Percentiles rank a stretch among this genome's conserved stretches.
Conservation (phyloP, 2,113 vertebrate genomes). For the Callocephalon fimbriatum region DNA sequence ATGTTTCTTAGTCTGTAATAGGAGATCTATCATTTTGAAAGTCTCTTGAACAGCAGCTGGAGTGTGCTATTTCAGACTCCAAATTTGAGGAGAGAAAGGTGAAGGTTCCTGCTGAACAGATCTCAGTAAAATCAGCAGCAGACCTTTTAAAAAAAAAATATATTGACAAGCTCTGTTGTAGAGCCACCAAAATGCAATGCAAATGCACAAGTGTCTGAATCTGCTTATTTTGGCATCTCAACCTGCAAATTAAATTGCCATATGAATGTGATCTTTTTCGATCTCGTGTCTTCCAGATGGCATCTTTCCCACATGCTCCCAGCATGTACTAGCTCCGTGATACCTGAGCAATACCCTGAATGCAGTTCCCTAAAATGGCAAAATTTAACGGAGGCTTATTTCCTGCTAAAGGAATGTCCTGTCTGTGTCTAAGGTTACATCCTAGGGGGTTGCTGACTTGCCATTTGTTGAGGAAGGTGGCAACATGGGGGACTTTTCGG, state of each 20-base stretch:
- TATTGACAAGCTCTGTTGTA: neutral
- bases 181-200: neutral
- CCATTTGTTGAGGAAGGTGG: neutral
- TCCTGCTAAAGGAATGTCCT: neutral
- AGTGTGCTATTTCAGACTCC: neutral
- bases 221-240: neutral
- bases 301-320: neutral
- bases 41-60: neutral
- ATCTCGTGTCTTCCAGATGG: neutral
- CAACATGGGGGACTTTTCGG: rapidly evolving
- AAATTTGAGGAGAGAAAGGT: neutral
- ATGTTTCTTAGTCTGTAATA: neutral
- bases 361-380: neutral
- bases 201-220: conserved; percentile 26
- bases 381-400: neutral
- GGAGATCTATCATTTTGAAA: neutral
- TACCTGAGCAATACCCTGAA: neutral
- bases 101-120: neutral
- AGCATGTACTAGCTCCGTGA: neutral
- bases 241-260: neutral
- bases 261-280: neutral
- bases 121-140: neutral
- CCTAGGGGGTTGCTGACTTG: neutral
- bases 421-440: neutral
- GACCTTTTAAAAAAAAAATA: neutral